Evolutionary conservation across 2,888 invertebrate genomes (phyloP).

Genomic region (Zygogramma bicolorata): DNA sequence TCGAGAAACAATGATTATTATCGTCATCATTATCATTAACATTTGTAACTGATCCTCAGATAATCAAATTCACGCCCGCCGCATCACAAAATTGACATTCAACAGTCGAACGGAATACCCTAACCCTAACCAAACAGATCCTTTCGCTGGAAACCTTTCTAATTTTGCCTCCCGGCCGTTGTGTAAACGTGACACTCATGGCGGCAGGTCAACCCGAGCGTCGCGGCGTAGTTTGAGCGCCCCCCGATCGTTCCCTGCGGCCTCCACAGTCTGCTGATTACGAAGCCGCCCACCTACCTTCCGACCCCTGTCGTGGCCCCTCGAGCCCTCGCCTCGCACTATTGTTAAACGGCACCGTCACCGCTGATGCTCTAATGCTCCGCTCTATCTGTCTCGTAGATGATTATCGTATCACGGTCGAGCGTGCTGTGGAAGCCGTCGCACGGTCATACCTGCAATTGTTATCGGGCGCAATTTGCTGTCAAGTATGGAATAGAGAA

Average conservation of each 20-base stretch:
- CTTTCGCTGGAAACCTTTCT: background rate
- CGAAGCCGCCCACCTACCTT: constrained; percentile 55
- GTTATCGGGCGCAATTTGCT: constrained; percentile 22
- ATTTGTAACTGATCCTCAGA: too few relatives aligned
- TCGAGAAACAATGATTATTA: too few relatives aligned
- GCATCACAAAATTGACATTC: background rate
- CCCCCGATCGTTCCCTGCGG: constrained; percentile 52
- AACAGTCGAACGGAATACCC: background rate
- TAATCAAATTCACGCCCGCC: too few relatives aligned
- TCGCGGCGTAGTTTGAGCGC: constrained; percentile 60
- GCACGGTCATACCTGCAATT: constrained; percentile 30
- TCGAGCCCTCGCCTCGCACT: constrained; percentile 46
- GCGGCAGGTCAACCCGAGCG: constrained; percentile 66
- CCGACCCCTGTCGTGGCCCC: constrained; percentile 45
- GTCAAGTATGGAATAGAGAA: background rate
- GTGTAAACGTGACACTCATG: constrained; percentile 46
- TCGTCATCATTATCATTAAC: too few relatives aligned
- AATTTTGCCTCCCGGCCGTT: background rate
- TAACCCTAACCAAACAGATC: constrained; percentile 8
- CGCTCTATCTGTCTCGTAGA: constrained; percentile 24
- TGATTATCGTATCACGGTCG: constrained; percentile 33
- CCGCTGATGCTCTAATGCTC: constrained; percentile 38
- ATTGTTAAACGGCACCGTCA: constrained; percentile 50
- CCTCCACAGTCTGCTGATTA: constrained; percentile 60
- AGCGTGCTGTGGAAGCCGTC: constrained; percentile 24